phyloP scores from a whole-genome alignment of 1,140 invertebrate species.

The Zaprionus capensis region DNA sequence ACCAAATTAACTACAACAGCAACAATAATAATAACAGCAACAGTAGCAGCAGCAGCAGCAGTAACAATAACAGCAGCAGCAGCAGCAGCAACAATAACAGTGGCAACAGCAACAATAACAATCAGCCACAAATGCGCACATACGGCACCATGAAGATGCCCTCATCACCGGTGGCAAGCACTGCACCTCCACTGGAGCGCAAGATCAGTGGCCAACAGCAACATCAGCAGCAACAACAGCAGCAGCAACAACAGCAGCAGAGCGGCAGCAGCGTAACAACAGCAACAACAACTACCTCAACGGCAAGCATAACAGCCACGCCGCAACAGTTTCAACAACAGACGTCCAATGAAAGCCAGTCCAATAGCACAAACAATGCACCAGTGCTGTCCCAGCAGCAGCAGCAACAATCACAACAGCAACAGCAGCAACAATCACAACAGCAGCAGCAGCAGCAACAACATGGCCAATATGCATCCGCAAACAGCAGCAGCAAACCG shows the following conservation, averaged over 20 bases:
- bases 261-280: slow-evolving; percentile 17
- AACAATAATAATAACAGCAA: slow-evolving; percentile 52
- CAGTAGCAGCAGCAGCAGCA: slow-evolving; percentile 66
- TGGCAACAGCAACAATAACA: slow-evolving; percentile 45
- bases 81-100: slow-evolving; percentile 58
- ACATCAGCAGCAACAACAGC: slow-evolving; percentile 49
- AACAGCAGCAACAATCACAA: slow-evolving; percentile 21
- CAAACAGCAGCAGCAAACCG: slow-evolving; percentile 53
- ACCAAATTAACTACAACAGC: slow-evolving; percentile 37
- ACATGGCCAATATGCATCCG: slow-evolving; percentile 29
- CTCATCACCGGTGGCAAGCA: slow-evolving; percentile 73
- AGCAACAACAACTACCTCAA: slow-evolving; percentile 74
- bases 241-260: slow-evolving; percentile 24
- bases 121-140: slow-evolving; percentile 70
- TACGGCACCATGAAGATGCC: slow-evolving; percentile 82
- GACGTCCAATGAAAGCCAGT: slow-evolving; percentile 45
- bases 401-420: slow-evolving; percentile 21
- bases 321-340: slow-evolving; percentile 76
- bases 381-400: slow-evolving; percentile 33
- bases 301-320: slow-evolving; percentile 75
- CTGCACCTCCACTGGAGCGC: slow-evolving; percentile 64
- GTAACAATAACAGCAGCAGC: slow-evolving; percentile 53
- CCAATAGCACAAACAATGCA: slow-evolving; percentile 57
- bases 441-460: slow-evolving; percentile 32
- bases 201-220: slow-evolving; percentile 56